Evolutionary conservation across 2,113 vertebrate species (phyloP), one percentile per base, ranked within the genome.

Genomic region (Crotalus helleri): DNA sequence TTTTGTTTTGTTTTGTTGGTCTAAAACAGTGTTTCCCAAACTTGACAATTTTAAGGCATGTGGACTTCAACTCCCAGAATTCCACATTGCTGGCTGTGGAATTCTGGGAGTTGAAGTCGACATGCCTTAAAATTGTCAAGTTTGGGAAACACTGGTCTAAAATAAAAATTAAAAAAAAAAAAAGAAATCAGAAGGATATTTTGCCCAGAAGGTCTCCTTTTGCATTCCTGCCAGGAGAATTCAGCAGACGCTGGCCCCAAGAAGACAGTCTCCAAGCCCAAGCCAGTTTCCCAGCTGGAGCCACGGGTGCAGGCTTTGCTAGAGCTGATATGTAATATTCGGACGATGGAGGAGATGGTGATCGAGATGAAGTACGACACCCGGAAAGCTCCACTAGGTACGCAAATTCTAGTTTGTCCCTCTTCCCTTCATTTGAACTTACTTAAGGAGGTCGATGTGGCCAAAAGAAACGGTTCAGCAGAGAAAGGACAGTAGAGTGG

Each of bases 331-430:
- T 99, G 98, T 95, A 98, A 98, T 94, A 92, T 99, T 1, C 98
- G 98, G 93, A 98, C 98, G 91, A 99, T 99, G 98, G 99, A 99
- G 92, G 98, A 99, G 94, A 98, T 97, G 95, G 98, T 99, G 93
- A 95, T 99, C 87, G 98, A 99, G 97, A 99, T 99, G 99, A 99
- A 99, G 97, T 99, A 98, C n/a, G 98, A 99, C 92, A 98, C 93
- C 55, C 98, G 97, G 90, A 99, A 99, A 96, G 98, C 98, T 90
- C 99, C 99, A 29, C 98, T 99, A 0, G 98, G 99, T 99, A 95
- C 51, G 95, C 74, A 5, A 51, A 46, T 87, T 91, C 85, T 2
- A 24, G 49, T 10, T 19, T 23, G 59, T 94, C 59, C 23, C 33
- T 17, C 57, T 3, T 55, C 49, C 6, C 46, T 29, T 39, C 13